Evolutionary conservation across 1,140 invertebrate genomes (phyloP), one percentile per base, ranked within the genome.

Genomic region (Pemphigus obesinymphae): DNA sequence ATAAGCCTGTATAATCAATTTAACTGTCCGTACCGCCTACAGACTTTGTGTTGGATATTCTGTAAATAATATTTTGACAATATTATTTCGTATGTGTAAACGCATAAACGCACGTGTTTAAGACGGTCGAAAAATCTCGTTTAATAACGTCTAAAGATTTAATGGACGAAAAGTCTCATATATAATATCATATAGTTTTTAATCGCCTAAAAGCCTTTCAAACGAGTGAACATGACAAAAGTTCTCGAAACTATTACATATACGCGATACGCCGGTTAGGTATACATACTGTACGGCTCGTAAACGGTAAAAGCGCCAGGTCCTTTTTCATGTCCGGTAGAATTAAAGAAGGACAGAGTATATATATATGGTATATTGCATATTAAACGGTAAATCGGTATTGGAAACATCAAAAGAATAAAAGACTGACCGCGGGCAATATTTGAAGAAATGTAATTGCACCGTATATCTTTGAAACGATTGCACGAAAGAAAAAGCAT

Each of bases 141-240:
- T 68, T 11, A 37, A 68, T 37, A 68, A 13, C 4, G 1, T 15
- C n/a, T 20, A 3, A 40, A 43, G 37, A 43, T 70, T 15, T 43
- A 43, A 70, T 13, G 11, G 11, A 3, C 6, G 13, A 45, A 8
- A 15, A 26, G 23, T 70, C n/a, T 40, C 34, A n/a, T 13, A 17
- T n/a, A 55, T n/a, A n/a, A 5, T 37, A n/a, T n/a, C n/a, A n/a
- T n/a, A n/a, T n/a, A n/a, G 17, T 43, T 55, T 76, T 78, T 63
- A 61, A 80, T 80, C 34, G 37, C 3, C 76, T 80, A 80, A 80
- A 80, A 80, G 76, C 76, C 15, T 63, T 43, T 8, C 13, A 40
- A 80, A 58, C 55, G n/a, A 61, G 17, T 7, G 20, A 3, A 29
- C 76, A 61, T n/a, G 37, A 43, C 55, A 40, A 45, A 61, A 61